Base-by-base conservation (phyloP, 1,140 invertebrate species). In the Bombus affinis region DNA sequence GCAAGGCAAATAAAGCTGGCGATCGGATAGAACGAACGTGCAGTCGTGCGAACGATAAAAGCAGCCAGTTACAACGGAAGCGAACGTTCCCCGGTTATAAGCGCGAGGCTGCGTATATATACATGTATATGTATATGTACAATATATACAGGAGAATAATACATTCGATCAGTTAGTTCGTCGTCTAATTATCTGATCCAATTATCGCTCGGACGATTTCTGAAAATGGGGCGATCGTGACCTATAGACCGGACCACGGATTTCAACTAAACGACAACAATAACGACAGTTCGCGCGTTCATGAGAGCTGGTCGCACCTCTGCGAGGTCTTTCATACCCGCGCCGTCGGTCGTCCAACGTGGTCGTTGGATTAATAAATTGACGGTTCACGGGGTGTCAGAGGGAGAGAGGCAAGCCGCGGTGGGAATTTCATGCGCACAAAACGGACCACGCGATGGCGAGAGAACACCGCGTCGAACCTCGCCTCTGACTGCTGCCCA, bases 311-410 rank as follows among this genome's bases (percentile, higher is more conserved):
- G 47, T 79, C 80, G 53, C 88, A 90, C 78, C 89, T 88, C 81
- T n/a, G 44, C 74, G 57, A 47, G 39, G 35, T 59, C 78, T 79
- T 91, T 90, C 53, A 59, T 85, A 37, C 8, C 28, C 62, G 70
- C 39, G 37, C n/a, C 68, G 76, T 77, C 72, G 77, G 47, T 66
- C n/a, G 39, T 75, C 39, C 74, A 66, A 74, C 72, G 72, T 47
- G 77, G 53, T 18, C 86, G 86, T 59, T 74, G 89, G 74, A 90
- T 90, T 91, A 88, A 90, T 90, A 91, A 91, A 90, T 90, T 83
- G 89, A 88, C 47, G 53, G 66, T 53, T 59, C 66, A 78, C 25
- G 65, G 76, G 81, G 79, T 87, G 68, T 68, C 10, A 39, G 71
- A 62, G 42, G 65, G 39, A 28, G n/a, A 68, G 57, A 32, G 57